Conservation (phyloP, 1,140 invertebrate species). For the Orius insidiosus region DNA sequence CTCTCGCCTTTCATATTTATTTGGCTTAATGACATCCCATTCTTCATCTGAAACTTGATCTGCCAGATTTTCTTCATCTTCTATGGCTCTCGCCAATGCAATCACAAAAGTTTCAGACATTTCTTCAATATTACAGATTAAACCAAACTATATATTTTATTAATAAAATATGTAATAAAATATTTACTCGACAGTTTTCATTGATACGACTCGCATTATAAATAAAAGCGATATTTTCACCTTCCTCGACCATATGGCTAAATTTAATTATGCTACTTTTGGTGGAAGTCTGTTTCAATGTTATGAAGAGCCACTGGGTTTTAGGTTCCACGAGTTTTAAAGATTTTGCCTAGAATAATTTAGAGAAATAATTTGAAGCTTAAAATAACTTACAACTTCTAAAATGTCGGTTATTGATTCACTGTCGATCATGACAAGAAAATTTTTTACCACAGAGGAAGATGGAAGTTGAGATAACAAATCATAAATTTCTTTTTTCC, state of each 20-base stretch:
- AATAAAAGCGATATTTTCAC: constrained; percentile 66
- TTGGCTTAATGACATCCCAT: constrained; percentile 55
- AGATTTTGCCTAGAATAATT: constrained; percentile 34
- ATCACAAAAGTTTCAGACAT: constrained; percentile 39
- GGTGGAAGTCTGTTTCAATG: constrained; percentile 36
- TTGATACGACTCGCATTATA: constrained; percentile 43
- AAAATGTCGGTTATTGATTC: constrained; percentile 36
- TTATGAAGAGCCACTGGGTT: constrained; percentile 60
- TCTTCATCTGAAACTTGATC: constrained; percentile 59
- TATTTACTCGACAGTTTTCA: constrained; percentile 33
- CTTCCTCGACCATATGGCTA: constrained; percentile 43
- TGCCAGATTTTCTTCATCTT: constrained; percentile 47
- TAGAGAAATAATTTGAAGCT: neutral
- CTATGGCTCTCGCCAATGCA: constrained; percentile 42
- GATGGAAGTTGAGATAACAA: constrained; percentile 31
- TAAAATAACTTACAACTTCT: constrained; percentile 30
- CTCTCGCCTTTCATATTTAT: constrained; percentile 40
- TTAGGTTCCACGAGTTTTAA: constrained; percentile 43
- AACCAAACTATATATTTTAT: constrained; percentile 29
- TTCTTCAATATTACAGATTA: constrained; percentile 44
- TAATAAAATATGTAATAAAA: neutral
- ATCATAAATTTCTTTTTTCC: constrained; percentile 30
- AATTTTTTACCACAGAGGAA: constrained; percentile 29
- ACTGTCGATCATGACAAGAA: constrained; percentile 29
- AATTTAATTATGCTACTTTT: constrained; percentile 32